phyloP scores from a whole-genome alignment of 2,888 invertebrate genomes.

The Philhelius pedissequus region DNA sequence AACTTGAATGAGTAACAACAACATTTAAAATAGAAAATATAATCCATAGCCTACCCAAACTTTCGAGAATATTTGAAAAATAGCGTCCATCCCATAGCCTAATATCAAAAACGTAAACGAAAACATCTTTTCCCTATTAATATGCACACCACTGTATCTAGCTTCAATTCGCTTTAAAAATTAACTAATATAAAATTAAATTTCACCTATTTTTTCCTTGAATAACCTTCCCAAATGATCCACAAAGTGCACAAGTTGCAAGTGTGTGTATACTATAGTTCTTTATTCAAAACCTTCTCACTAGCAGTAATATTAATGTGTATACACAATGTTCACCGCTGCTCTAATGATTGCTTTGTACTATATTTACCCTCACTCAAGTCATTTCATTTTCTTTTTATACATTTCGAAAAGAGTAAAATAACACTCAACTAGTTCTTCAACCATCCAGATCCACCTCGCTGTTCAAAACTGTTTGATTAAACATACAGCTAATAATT shows the following conservation, averaged over 20 bases:
- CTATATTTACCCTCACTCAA: slow-evolving; percentile 1
- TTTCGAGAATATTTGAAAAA: too few relatives aligned
- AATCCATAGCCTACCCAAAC: too few relatives aligned
- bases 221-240: background rate
- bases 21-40: too few relatives aligned
- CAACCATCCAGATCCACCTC: background rate
- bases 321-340: slow-evolving; percentile 6
- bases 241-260: background rate
- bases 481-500: slow-evolving; percentile 28
- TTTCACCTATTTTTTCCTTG: too few relatives aligned
- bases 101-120: too few relatives aligned
- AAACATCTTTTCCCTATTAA: too few relatives aligned
- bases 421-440: slow-evolving; percentile 36
- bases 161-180: too few relatives aligned
- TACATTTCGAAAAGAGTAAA: background rate
- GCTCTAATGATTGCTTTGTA: background rate
- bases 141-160: too few relatives aligned
- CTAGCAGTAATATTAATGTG: background rate
- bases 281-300: background rate
- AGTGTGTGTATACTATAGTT: too few relatives aligned
- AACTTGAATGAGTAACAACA: too few relatives aligned
- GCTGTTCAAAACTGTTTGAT: slow-evolving; percentile 16
- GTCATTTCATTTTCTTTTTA: background rate
- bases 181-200: too few relatives aligned
- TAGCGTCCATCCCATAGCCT: too few relatives aligned